phyloP scores from a whole-genome alignment of 2,113 vertebrate species.

The Heterotilapia buettikoferi region DNA sequence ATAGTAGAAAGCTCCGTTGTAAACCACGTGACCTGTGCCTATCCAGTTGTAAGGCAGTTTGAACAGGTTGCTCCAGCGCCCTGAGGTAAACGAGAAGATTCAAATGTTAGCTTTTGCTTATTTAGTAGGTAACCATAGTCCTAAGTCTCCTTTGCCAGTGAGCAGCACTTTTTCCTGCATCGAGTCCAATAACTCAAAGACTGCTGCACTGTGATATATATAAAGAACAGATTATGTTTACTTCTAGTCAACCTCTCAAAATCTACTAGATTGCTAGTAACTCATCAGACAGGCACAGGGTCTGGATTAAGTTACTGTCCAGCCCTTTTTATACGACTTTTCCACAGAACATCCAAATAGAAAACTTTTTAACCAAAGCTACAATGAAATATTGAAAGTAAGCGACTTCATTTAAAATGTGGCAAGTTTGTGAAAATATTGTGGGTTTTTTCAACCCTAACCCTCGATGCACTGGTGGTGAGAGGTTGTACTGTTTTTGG shows the following conservation, averaged over 20 bases:
- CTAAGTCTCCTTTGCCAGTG: neutral
- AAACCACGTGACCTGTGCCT: slow-evolving; percentile 94
- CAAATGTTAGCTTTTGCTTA: neutral
- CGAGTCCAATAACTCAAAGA: neutral
- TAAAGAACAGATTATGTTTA: neutral
- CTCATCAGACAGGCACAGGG: neutral
- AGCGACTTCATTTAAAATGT: neutral
- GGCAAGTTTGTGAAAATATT: neutral
- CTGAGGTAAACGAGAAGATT: slow-evolving; percentile 49
- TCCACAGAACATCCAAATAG: neutral
- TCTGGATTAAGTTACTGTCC: neutral
- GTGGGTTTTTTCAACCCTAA: neutral
- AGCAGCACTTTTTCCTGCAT: neutral
- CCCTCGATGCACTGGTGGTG: neutral
- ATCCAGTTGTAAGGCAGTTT: slow-evolving; percentile 99
- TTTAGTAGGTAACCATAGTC: neutral
- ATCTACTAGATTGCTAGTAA: neutral
- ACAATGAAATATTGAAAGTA: neutral
- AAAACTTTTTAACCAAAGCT: neutral
- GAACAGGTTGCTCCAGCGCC: slow-evolving; percentile 96
- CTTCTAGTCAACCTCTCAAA: neutral
- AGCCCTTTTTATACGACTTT: neutral
- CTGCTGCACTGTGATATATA: neutral
- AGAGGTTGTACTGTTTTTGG: neutral
- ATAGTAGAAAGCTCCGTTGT: slow-evolving; percentile 92